Conservation (phyloP, 2,113 vertebrate genomes). For the Macquaria australasica region DNA sequence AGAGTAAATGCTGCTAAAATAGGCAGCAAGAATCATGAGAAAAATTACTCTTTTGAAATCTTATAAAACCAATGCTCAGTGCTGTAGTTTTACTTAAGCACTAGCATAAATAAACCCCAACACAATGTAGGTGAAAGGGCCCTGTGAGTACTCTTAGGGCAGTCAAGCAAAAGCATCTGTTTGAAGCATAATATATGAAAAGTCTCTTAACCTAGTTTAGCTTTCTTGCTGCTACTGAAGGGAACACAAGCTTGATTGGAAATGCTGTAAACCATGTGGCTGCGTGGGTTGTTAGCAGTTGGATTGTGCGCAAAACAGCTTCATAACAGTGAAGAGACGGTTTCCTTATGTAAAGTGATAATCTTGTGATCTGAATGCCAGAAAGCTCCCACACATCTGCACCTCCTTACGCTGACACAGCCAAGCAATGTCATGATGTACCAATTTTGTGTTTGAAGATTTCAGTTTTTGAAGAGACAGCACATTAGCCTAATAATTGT, state of each 20-base stretch:
- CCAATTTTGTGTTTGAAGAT: constrained; percentile 10
- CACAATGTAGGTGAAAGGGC: constrained; percentile 21
- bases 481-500: not conserved
- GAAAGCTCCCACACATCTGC: constrained; percentile 42
- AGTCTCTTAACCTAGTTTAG: constrained; percentile 57
- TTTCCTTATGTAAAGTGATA: constrained; percentile 44
- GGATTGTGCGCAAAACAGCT: constrained; percentile 34
- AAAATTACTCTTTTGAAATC: not conserved
- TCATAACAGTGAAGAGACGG: constrained; percentile 19
- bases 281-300: constrained; percentile 27
- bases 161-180: constrained; percentile 50
- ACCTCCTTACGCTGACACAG: constrained; percentile 18
- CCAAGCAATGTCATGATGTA: not conserved
- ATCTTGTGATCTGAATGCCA: constrained; percentile 46
- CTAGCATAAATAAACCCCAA: constrained; percentile 18
- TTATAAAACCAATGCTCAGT: not conserved
- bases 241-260: constrained; percentile 25
- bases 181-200: constrained; percentile 43
- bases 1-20: not conserved
- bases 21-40: not conserved
- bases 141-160: constrained; percentile 15
- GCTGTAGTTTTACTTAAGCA: not conserved
- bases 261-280: constrained; percentile 9
- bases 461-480: not conserved
- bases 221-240: constrained; percentile 10